These are phyloP conservation scores for Pygocentrus nattereri DNA, from an alignment of 2,797 vertebrate species.

Conservation along the genomic window DNA sequence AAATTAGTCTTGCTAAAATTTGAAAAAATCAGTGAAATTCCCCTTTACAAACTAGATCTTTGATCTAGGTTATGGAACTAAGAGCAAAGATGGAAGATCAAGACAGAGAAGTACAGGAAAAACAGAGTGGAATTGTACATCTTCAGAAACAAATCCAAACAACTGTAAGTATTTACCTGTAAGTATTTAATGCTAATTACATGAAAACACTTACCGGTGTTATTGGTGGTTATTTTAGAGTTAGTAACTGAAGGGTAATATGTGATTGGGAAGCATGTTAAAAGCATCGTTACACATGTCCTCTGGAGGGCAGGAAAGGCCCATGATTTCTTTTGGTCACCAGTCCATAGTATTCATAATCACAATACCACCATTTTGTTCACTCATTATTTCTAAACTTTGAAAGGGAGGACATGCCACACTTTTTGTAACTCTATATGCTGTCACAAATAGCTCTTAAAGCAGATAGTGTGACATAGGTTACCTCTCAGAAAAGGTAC, in stretches of 20 bases:
- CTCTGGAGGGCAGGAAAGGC: conserved; percentile 65
- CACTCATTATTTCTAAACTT: conserved; percentile 26
- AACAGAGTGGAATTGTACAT: conserved; percentile 55
- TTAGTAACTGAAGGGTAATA: conserved; percentile 6
- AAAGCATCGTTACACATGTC: conserved; percentile 47
- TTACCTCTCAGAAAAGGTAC: too few species aligned
- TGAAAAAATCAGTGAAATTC: background rate
- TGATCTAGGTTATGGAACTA: conserved; percentile 67
- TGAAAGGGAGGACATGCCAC: too few species aligned
- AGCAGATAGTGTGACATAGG: too few species aligned
- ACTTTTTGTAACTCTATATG: too few species aligned
- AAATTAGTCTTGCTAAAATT: background rate
- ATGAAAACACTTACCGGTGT: background rate
- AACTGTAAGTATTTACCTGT: conserved; percentile 68
- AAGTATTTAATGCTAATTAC: conserved; percentile 18
- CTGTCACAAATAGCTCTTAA: too few species aligned
- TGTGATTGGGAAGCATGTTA: conserved; percentile 5
- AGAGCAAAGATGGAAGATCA: conserved; percentile 65
- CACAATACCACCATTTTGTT: conserved; percentile 56
- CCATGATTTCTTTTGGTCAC: conserved; percentile 52
- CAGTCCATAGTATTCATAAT: conserved; percentile 35
- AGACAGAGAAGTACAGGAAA: conserved; percentile 53
- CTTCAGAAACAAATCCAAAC: conserved; percentile 63
- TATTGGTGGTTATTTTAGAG: conserved; percentile 4
- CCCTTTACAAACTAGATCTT: too few species aligned